phyloP scores from a whole-genome alignment of 2,113 vertebrate species.

The Lophochroa leadbeateri region DNA sequence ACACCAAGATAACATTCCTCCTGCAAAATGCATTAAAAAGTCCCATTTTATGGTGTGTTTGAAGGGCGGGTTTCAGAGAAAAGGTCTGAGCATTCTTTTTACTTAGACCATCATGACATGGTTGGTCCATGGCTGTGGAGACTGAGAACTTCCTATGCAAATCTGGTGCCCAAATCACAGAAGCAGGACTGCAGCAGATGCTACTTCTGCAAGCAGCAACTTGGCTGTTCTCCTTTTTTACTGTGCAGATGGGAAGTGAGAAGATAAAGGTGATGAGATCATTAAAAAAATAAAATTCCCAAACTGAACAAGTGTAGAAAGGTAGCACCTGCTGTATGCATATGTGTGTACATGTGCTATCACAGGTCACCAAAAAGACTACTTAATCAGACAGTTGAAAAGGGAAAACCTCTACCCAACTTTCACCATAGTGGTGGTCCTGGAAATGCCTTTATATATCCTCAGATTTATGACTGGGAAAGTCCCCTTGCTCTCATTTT shows the following conservation, averaged over 20 bases:
- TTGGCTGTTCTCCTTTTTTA: not conserved
- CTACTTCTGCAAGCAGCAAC: not conserved
- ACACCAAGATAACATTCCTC: not conserved
- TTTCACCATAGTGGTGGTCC: constrained; percentile 85
- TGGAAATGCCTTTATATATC: constrained; percentile 75
- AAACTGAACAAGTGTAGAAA: not conserved
- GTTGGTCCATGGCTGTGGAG: not conserved
- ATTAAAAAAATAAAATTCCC: not conserved
- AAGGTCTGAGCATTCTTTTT: not conserved
- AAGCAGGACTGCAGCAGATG: not conserved
- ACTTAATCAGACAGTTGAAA: constrained; percentile 84
- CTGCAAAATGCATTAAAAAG: not conserved
- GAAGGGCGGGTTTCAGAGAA: not conserved
- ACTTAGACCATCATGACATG: not conserved
- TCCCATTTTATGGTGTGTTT: not conserved
- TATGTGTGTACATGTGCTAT: not conserved
- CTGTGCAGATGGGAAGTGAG: not conserved
- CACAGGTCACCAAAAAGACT: constrained; percentile 80
- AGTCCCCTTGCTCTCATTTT: constrained; percentile 5
- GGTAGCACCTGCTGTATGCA: not conserved
- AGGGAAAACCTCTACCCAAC: constrained; percentile 80
- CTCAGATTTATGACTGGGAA: not conserved
- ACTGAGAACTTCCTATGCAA: not conserved
- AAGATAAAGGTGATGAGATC: not conserved
- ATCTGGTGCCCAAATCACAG: not conserved